A percentile compares a stretch with the other conserved stretches of the same genome.
Evolutionary conservation across 2,888 invertebrate genomes (phyloP).

Genomic region (Pseudococcus jackbeardsleyi): DNA sequence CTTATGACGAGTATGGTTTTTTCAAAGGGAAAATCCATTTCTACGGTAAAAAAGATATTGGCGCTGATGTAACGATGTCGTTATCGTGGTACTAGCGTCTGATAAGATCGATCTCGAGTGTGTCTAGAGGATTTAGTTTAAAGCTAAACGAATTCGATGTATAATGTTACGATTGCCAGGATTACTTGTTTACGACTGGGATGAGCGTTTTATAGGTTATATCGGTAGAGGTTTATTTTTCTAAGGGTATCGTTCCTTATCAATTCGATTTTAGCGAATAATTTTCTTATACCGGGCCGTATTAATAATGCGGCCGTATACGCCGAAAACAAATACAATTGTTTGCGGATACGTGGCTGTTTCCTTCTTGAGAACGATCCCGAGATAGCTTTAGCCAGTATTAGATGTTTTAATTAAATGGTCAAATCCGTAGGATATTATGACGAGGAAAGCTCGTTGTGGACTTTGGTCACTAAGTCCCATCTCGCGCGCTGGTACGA

Average conservation of each 20-base stretch:
- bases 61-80: conserved; percentile 63
- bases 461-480: conserved; percentile 56
- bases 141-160: conserved; percentile 63
- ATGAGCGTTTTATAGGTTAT: conserved; percentile 60
- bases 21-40: conserved; percentile 51
- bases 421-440: conserved; percentile 23
- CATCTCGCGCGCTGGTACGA: neutral
- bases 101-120: conserved; percentile 60
- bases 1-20: conserved; percentile 27
- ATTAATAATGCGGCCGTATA: neutral
- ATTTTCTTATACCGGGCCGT: neutral
- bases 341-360: neutral
- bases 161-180: conserved; percentile 62
- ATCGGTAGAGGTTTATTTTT: conserved; percentile 23
- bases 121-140: conserved; percentile 41
- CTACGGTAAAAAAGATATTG: conserved; percentile 59
- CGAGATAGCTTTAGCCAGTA: neutral
- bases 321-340: neutral
- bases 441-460: neutral
- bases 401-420: conserved; percentile 56
- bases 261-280: conserved; percentile 34
- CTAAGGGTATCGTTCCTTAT: conserved; percentile 5
- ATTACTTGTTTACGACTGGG: conserved; percentile 63
- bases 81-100: conserved; percentile 48
- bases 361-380: neutral